Conservation (phyloP, 53 echinoderm and acorn worm species). For the Mesocentrotus franciscanus region DNA sequence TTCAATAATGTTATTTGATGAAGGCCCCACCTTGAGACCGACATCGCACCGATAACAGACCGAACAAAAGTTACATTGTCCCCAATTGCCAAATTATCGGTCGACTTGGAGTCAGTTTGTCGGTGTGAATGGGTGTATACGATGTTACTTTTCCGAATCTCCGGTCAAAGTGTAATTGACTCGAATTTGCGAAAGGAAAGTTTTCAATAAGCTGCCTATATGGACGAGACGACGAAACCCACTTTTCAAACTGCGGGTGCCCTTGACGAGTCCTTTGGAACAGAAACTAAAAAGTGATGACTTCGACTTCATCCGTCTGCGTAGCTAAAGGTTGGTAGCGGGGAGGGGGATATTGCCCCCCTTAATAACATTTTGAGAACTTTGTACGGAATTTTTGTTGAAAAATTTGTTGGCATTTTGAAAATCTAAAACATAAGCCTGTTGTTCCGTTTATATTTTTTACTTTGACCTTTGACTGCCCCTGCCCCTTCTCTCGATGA, state of each 20-base stretch:
- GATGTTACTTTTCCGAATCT: not conserved
- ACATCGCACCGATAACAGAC: too few species aligned
- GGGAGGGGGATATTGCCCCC: not conserved
- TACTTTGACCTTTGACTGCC: not conserved
- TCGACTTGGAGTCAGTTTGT: too few species aligned
- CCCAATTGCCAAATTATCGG: too few species aligned
- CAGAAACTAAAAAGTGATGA: not conserved
- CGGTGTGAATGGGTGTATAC: too few species aligned
- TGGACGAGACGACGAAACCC: not conserved
- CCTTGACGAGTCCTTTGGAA: not conserved
- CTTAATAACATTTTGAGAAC: too few species aligned
- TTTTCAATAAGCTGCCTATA: not conserved
- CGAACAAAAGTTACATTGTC: too few species aligned
- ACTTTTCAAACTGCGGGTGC: not conserved
- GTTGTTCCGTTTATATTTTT: too few species aligned
- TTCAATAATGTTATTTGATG: too few species aligned
- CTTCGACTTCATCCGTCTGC: not conserved
- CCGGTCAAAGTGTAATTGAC: constrained; percentile 7
- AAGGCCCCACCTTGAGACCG: too few species aligned
- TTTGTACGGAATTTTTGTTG: too few species aligned
- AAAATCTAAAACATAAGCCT: too few species aligned
- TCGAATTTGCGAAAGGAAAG: not conserved
- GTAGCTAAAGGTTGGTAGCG: not conserved
- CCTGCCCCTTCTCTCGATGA: not conserved
- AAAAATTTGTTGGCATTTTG: too few species aligned